phyloP scores from a whole-genome alignment of 2,797 vertebrate species.

The Myiotriccus ornatus region DNA sequence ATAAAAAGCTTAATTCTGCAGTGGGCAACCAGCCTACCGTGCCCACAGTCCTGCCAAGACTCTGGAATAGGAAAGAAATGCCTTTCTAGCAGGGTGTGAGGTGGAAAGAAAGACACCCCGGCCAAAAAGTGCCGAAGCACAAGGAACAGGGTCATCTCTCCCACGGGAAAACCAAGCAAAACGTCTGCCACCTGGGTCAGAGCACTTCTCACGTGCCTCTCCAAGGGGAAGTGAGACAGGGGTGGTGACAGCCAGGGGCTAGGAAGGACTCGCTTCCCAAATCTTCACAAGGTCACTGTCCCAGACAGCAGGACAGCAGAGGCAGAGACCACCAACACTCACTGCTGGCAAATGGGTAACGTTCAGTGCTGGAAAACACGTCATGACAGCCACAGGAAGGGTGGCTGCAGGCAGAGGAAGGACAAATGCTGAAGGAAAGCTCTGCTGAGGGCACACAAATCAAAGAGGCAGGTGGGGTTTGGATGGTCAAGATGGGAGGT shows the following conservation, averaged over 20 bases:
- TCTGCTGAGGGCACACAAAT: neutral
- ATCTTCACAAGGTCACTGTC: neutral
- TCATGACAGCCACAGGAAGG: neutral
- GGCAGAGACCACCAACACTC: neutral
- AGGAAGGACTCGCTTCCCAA: neutral
- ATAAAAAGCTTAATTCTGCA: slow-evolving; percentile 7
- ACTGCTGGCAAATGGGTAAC: neutral
- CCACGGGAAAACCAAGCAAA: neutral
- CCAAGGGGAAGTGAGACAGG: neutral
- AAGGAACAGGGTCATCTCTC: neutral
- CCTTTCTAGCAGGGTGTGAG: neutral
- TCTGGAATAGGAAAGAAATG: neutral
- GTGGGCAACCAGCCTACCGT: neutral
- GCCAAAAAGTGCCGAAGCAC: neutral
- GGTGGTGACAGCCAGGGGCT: neutral
- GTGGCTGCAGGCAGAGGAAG: neutral
- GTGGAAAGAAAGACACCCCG: neutral
- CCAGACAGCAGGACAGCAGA: neutral
- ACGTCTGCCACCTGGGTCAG: neutral
- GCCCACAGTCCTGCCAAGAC: neutral
- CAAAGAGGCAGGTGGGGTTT: neutral
- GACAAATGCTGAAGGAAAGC: neutral
- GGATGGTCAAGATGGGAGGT: neutral
- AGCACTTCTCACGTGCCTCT: neutral
- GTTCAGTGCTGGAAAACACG: neutral